These are phyloP conservation scores for Zingel zingel DNA, from an alignment of 2,113 vertebrate genomes.

Conservation along the genomic window DNA sequence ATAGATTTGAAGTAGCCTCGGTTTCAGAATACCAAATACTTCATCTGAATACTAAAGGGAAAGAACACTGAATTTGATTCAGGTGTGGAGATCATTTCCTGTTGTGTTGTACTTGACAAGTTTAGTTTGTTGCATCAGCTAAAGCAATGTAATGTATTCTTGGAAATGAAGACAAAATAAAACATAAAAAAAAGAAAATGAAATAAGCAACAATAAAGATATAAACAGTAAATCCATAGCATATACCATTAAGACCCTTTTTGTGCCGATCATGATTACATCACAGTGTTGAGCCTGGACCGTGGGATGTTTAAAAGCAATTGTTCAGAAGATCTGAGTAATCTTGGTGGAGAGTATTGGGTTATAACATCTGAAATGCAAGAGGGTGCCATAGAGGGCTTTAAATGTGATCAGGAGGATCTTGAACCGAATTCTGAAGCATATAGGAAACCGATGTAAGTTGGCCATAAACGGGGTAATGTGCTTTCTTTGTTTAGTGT, in stretches of 20 bases:
- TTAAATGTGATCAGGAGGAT: not conserved
- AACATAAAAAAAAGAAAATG: not conserved
- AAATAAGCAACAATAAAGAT: not conserved
- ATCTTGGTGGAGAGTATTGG: not conserved
- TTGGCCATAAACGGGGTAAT: not conserved
- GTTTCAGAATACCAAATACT: slow-evolving; percentile 32
- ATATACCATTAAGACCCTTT: too few relatives aligned
- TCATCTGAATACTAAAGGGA: slow-evolving; percentile 27
- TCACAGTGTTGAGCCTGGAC: too few relatives aligned
- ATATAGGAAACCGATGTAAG: not conserved
- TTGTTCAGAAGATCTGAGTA: not conserved
- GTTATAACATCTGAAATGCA: not conserved
- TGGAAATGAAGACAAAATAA: not conserved
- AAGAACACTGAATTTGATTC: slow-evolving; percentile 30
- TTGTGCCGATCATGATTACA: too few relatives aligned
- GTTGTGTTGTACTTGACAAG: slow-evolving; percentile 22
- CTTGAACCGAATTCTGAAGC: not conserved
- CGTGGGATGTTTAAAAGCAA: not conserved
- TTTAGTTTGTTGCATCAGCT: not conserved
- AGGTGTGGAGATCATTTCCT: slow-evolving; percentile 41
- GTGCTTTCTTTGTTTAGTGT: not conserved
- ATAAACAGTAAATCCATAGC: not conserved
- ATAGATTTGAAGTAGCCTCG: slow-evolving; percentile 40
- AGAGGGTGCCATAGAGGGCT: not conserved
- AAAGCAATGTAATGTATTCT: not conserved